phyloP scores from a whole-genome alignment of 2,113 vertebrate species.

The Geococcyx californianus region DNA sequence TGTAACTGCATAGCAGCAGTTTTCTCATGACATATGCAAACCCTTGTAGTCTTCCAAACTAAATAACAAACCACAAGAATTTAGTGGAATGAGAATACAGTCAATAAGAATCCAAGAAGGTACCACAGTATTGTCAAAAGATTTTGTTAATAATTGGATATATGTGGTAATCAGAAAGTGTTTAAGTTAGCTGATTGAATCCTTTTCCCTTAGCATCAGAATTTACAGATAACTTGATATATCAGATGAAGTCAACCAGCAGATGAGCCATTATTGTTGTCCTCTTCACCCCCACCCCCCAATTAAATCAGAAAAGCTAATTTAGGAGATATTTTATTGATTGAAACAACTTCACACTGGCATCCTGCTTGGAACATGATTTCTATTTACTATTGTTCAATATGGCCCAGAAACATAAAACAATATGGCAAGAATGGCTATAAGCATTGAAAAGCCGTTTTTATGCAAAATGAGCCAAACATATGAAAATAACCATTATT shows the following conservation, averaged over 20 bases:
- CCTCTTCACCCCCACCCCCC: too few relatives aligned
- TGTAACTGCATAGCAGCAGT: background rate
- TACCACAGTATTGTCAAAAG: background rate
- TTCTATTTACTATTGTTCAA: background rate
- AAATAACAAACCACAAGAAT: background rate
- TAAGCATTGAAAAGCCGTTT: background rate
- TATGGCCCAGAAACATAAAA: background rate
- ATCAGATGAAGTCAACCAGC: background rate
- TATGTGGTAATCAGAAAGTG: background rate
- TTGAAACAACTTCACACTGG: background rate
- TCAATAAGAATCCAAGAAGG: background rate
- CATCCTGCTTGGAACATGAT: background rate
- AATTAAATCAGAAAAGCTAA: background rate
- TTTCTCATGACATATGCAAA: background rate
- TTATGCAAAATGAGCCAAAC: background rate
- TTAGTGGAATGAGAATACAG: background rate
- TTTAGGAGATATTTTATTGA: background rate
- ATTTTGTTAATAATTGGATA: background rate
- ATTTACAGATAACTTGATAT: background rate
- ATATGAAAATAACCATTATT: background rate
- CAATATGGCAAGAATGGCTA: background rate
- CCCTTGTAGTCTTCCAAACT: background rate
- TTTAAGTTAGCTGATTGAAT: background rate
- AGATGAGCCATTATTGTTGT: background rate
- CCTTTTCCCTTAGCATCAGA: background rate